phyloP scores from a whole-genome alignment of 2,797 vertebrate genomes.

The Argentina silus region DNA sequence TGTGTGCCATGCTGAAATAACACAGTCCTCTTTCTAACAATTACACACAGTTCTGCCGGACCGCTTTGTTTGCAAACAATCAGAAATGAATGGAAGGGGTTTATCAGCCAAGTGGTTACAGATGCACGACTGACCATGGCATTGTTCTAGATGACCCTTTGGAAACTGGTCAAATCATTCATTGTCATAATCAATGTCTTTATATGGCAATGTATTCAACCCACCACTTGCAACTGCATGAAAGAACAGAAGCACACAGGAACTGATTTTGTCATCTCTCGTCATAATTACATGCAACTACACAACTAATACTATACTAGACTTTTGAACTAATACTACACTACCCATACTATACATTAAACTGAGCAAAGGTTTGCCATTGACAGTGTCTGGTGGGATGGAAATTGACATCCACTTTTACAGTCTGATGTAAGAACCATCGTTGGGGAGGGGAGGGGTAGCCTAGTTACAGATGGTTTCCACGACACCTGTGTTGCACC shows the following conservation, averaged over 20 bases:
- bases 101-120: constrained; percentile 1
- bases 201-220: neutral
- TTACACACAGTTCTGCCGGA: neutral
- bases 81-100: constrained; percentile 1
- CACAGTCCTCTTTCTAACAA: neutral
- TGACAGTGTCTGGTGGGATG: too few relatives aligned
- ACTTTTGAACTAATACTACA: too few relatives aligned
- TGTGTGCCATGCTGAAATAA: neutral
- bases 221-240: neutral
- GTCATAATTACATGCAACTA: too few relatives aligned
- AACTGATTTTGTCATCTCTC: neutral
- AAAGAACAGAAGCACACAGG: neutral
- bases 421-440: too few relatives aligned
- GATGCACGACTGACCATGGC: neutral
- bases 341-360: too few relatives aligned
- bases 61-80: constrained; percentile 1
- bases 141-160: neutral
- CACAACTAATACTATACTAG: too few relatives aligned
- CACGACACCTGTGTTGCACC: neutral
- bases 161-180: neutral
- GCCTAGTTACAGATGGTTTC: constrained; percentile 2
- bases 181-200: neutral
- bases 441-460: neutral
- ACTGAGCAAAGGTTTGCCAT: too few relatives aligned
- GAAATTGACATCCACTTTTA: too few relatives aligned